These are phyloP conservation scores for Ruditapes philippinarum DNA, from an alignment of 1,140 invertebrate genomes.

Conservation along the genomic window DNA sequence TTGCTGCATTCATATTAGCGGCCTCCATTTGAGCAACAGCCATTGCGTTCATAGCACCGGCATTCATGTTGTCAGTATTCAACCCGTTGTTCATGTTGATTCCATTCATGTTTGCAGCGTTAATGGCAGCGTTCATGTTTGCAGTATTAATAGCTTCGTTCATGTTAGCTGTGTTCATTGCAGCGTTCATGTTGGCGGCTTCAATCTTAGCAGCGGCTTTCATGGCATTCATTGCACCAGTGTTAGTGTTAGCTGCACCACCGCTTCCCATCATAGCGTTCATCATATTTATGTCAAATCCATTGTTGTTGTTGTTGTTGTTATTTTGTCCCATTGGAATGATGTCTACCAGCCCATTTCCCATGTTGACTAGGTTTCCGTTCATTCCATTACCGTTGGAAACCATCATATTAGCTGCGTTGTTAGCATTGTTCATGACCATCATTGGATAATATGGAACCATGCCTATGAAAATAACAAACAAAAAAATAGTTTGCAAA, in stretches of 20 bases:
- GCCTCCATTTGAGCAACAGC: neutral
- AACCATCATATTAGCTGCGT: neutral
- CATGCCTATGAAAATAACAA: neutral
- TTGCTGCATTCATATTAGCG: neutral
- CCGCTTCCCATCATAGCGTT: neutral
- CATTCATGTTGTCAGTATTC: neutral
- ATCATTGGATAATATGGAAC: neutral
- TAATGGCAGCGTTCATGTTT: neutral
- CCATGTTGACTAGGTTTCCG: neutral
- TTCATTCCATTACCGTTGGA: neutral
- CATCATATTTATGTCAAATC: neutral
- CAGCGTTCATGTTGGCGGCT: conserved; percentile 13
- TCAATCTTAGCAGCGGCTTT: conserved; percentile 12
- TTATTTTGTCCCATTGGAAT: neutral
- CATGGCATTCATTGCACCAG: neutral
- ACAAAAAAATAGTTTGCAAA: too few species aligned
- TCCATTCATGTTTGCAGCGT: neutral
- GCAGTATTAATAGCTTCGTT: neutral
- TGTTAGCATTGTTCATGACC: neutral
- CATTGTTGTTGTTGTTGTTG: neutral
- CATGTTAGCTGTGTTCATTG: neutral
- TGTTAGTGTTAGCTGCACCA: neutral
- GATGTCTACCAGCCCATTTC: neutral
- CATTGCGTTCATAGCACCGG: neutral
- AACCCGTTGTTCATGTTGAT: neutral